A percentile compares a stretch with the other conserved stretches of the same genome.
These are phyloP conservation scores for Drosophila watanabei DNA, from an alignment of 1,140 invertebrate species.

Conservation along the genomic window DNA sequence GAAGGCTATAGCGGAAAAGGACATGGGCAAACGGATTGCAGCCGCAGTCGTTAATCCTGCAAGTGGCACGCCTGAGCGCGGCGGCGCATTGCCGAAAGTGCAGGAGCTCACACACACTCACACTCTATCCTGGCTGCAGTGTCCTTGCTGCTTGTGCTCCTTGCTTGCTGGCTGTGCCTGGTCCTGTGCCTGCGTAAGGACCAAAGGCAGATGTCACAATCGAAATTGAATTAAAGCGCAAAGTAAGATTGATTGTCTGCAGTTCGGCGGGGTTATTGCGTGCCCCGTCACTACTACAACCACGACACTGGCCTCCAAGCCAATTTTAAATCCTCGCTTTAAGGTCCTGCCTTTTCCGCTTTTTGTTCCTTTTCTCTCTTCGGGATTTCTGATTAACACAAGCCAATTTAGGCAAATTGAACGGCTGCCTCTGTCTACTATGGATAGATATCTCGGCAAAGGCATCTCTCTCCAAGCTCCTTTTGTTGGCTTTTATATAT, in stretches of 20 bases:
- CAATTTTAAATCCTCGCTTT: slow-evolving; percentile 51
- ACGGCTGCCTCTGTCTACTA: slow-evolving; percentile 50
- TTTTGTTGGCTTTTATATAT: slow-evolving; percentile 44
- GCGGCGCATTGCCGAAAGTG: slow-evolving; percentile 81
- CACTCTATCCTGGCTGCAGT: slow-evolving; percentile 38
- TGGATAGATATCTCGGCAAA: slow-evolving; percentile 13
- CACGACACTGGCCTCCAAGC: slow-evolving; percentile 16
- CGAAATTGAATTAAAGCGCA: slow-evolving; percentile 84
- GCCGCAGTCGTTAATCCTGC: slow-evolving; percentile 78
- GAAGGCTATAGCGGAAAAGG: slow-evolving; percentile 32
- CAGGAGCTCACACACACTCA: slow-evolving; percentile 23
- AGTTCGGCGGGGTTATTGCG: slow-evolving; percentile 81
- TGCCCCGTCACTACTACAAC: slow-evolving; percentile 42
- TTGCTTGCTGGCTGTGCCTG: slow-evolving; percentile 1
- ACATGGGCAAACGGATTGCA: slow-evolving; percentile 76
- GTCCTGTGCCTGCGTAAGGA: slow-evolving; percentile 55
- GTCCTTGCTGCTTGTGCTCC: slow-evolving; percentile 46
- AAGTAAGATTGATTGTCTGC: slow-evolving; percentile 84
- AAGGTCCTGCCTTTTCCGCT: slow-evolving; percentile 43
- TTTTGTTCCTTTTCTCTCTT: slow-evolving; percentile 2
- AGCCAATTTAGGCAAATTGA: slow-evolving; percentile 81
- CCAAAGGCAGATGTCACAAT: slow-evolving; percentile 84
- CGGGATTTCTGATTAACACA: slow-evolving; percentile 64
- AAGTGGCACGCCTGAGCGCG: slow-evolving; percentile 80
- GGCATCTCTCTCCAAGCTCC: slow-evolving; percentile 43